Evolutionary conservation across 2,113 vertebrate genomes (phyloP), one percentile per base, ranked within the genome.

Genomic region (Mirza zaza): DNA sequence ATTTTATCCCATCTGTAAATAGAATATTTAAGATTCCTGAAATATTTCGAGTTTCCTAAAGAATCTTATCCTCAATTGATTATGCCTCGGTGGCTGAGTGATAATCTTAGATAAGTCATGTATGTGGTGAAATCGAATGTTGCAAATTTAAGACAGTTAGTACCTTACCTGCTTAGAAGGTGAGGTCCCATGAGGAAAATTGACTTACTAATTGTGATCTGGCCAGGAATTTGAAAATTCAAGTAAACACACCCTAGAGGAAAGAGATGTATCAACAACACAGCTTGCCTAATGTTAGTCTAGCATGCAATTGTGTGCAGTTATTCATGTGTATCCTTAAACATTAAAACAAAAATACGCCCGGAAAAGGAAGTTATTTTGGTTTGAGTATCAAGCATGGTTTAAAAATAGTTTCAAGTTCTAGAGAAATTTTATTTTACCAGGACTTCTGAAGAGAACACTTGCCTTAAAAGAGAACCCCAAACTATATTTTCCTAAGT

Each of bases 1-100:
- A 84, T 79, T 96, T 97, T 15, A 48, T 83, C 70, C 96, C 52
- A 34, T 95, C 95, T 94, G 96, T 77, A 94, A 68, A 39, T 29
- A 21, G 93, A 91, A 96, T 97, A 93, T 94, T 97, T 98, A 48
- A 91, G 92, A 98, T 98, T 98, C 98, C 95, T 97, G 98, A 97
- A 97, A 98, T 98, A 93, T 85, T 98, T 98, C 79, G 61, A 90
- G 87, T 96, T 94, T 97, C 90, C 67, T 96, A 45, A 97, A 97
- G 77, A 95, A 92, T 82, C 71, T 97, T 96, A 95, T 90, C 90
- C 71, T 95, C 82, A 8, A 50, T 73, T 55, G 95, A 97, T 96
- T 81, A 93, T 82, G 85, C 82, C 0, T n/a, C 25, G 2, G 82
- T 34, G 70, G 73, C 97, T 94, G 70, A 94, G 70, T 91, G 0